phyloP scores from a whole-genome alignment of 2,797 vertebrate genomes.

The Scyliorhinus canicula region DNA sequence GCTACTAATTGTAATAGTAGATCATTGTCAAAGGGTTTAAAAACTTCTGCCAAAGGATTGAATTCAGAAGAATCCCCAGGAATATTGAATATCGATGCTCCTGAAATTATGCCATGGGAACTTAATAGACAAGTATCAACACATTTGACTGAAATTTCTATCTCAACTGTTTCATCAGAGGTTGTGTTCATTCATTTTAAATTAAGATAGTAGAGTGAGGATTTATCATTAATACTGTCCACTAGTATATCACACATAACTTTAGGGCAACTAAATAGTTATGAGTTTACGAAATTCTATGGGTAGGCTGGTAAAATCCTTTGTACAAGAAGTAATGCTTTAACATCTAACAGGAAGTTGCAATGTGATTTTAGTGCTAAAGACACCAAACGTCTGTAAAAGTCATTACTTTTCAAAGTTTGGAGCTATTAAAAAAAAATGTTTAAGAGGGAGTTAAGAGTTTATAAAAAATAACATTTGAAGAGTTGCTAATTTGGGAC shows the following conservation, averaged over 20 bases:
- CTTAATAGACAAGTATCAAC: too few relatives aligned
- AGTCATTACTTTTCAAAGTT: not conserved
- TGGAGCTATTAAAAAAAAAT: not conserved
- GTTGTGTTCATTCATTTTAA: not conserved
- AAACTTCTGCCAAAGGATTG: not conserved
- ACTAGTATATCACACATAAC: not conserved
- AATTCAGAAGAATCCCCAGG: not conserved
- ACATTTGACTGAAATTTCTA: not conserved
- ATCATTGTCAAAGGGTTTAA: not conserved
- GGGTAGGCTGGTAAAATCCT: not conserved
- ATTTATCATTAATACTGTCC: not conserved
- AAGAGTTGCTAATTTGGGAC: conserved; percentile 46
- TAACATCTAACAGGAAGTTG: not conserved
- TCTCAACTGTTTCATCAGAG: not conserved
- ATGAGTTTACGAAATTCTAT: not conserved
- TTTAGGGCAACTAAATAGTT: not conserved
- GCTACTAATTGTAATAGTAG: not conserved
- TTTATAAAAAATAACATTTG: conserved; percentile 16
- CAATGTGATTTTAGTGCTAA: not conserved
- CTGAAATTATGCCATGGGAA: not conserved
- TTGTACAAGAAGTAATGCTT: not conserved
- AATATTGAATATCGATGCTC: not conserved
- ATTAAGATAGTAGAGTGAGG: not conserved
- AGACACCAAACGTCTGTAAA: not conserved
- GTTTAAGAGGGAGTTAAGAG: not conserved